These are phyloP conservation scores for Scotopteryx bipunctaria DNA, from an alignment of 2,888 invertebrate species.

Conservation along the genomic window DNA sequence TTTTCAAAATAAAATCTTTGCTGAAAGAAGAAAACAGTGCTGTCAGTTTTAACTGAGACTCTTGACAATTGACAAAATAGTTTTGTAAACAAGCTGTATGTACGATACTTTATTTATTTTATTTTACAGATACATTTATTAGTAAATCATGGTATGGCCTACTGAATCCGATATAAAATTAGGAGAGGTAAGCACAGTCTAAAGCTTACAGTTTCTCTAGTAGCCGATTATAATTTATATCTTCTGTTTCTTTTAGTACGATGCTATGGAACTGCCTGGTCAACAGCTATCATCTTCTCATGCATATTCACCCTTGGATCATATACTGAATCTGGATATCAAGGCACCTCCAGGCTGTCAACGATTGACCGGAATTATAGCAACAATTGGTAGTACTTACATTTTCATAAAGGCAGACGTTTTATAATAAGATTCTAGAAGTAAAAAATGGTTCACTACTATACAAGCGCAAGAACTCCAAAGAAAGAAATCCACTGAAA, in stretches of 20 bases:
- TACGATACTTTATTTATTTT: slow-evolving; percentile 6
- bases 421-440: no score
- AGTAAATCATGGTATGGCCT: slow-evolving; percentile 67
- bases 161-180: slow-evolving; percentile 60
- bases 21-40: slow-evolving; percentile 2
- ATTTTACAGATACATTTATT: slow-evolving; percentile 17
- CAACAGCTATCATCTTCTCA: slow-evolving; percentile 76
- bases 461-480: no score
- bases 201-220: no score
- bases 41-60: neutral
- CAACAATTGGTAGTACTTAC: slow-evolving; percentile 83
- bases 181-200: slow-evolving; percentile 58
- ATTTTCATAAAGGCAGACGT: no score
- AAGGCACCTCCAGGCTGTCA: slow-evolving; percentile 72
- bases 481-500: no score
- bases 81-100: slow-evolving; percentile 16
- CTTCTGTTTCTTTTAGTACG: slow-evolving; percentile 50
- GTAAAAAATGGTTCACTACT: no score
- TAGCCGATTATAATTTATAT: no score
- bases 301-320: slow-evolving; percentile 74
- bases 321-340: slow-evolving; percentile 73
- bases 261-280: slow-evolving; percentile 74
- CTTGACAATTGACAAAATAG: neutral
- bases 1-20: neutral
- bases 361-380: slow-evolving; percentile 81